Percentiles rank a stretch among this genome's conserved stretches.
Conservation (phyloP, 1,140 invertebrate genomes). For the Babylonia areolata region DNA sequence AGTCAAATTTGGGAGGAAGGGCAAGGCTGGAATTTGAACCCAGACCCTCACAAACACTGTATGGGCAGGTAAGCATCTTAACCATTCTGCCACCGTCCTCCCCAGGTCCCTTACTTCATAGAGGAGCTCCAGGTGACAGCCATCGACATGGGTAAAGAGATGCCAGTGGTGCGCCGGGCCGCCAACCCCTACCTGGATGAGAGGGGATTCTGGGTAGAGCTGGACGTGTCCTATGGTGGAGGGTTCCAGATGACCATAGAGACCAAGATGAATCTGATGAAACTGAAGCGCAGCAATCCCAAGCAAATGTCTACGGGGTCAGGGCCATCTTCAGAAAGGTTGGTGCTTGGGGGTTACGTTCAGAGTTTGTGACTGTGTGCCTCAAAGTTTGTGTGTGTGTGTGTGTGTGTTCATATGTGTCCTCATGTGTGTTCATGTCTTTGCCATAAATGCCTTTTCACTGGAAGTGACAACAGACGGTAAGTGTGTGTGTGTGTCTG, state of each 20-base stretch:
- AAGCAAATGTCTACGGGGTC: not conserved
- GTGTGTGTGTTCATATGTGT: no score
- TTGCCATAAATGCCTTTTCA: no score
- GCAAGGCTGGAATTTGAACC: no score
- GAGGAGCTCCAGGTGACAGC: conserved; percentile 88
- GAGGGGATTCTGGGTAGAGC: conserved; percentile 93
- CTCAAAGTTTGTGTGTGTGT: no score
- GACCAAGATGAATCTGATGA: conserved; percentile 96
- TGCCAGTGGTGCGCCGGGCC: conserved; percentile 86
- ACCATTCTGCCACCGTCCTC: conserved; percentile 54
- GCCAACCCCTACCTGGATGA: conserved; percentile 87
- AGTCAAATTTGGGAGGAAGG: no score
- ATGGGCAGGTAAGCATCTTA: no score
- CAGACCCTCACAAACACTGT: no score
- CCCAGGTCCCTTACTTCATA: conserved; percentile 89
- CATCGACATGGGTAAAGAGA: conserved; percentile 84
- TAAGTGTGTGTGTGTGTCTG: no score
- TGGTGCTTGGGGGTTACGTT: not conserved
- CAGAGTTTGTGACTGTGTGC: no score
- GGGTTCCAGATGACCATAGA: conserved; percentile 92
- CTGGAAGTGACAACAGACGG: no score
- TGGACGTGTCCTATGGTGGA: conserved; percentile 93
- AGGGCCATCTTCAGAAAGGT: conserved; percentile 3
- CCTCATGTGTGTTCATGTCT: no score
- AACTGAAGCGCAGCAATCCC: conserved; percentile 78